Evolutionary conservation across 2,113 vertebrate species (phyloP), one percentile per base, ranked within the genome.

Genomic region (Neoarius graeffei): DNA sequence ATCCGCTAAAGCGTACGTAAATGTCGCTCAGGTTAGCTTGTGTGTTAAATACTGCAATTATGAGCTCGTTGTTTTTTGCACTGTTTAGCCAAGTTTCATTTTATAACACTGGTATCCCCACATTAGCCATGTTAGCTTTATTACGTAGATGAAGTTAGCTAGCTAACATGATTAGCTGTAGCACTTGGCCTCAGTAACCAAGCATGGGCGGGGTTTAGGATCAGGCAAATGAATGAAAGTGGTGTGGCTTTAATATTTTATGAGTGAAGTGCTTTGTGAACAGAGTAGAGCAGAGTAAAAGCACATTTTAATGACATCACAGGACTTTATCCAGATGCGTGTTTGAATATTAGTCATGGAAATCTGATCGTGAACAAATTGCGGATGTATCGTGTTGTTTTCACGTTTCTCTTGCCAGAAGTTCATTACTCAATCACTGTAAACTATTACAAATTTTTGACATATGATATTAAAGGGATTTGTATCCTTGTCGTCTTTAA

Each of bases 401-500:
- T 50, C 19, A 50, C 7, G 17, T 4, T 71, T 19, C 27, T 5
- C 11, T 13, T 74, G 86, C 54, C 80, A 83, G n/a, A 35, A 0
- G 74, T 50, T 83, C 4, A 20, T n/a, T 56, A 23, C 48, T 56
- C 66, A 48, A 25, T 69, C 25, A 4, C 71, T 50, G 20, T 56
- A 69, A 74, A 74, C 19, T 69, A 23, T 84, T 60, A 84, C 59
- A 35, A 27, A 19, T 64, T 56, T 76, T 50, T 56, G 81, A 83
- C 10, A 77, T 17, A 25, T 9, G 42, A 83, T 84, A 79, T 27
- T 74, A 54, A 23, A 15, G 50, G 64, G 62, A 74, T 73, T 62
- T 76, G 81, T 50, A 35, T 80, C 50, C 23, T 23, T 48, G 14
- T 35, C 20, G 42, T 79, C 54, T 13, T 56, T 64, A 60, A 9